Evolutionary conservation across 1,140 invertebrate genomes (phyloP), one percentile per base, ranked within the genome.

Genomic region (Hylaeus anthracinus): DNA sequence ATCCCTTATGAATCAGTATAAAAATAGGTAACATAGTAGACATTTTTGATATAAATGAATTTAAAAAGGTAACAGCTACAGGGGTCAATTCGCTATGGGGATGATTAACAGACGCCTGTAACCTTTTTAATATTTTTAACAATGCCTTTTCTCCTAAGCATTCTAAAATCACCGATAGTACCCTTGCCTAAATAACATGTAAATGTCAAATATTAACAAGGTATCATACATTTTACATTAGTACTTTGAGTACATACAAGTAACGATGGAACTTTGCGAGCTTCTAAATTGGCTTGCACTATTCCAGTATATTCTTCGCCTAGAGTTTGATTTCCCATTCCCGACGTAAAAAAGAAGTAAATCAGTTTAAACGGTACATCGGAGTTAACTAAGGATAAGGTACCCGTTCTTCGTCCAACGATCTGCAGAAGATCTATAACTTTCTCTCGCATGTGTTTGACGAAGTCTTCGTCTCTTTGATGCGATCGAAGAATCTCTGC

Each of bases 221-320:
- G 6, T 5, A 43, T 45, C n/a, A 70, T 12, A 9, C 9, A 51
- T 26, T 61, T 53, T 5, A 15, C 15, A 9, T 45, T 45, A 51
- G 1, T 72, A 61, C 5, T 60, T 75, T 10, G 15, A 53, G 14
- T 86, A 86, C 83, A 5, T 89, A 93, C 93, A 82, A 83, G 90
- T 53, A 94, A 61, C 8, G 92, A 90, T n/a, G 92, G 92, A 79
- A 93, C 79, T 83, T 81, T 89, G 4, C 69, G 71, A 61, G 83
- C 82, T 5, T 81, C 66, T 14, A 93, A 92, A 91, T 97, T 95
- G 1, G 98, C 95, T 94, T 98, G 96, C 63, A 99, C 94, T 70
- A 98, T 97, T 12, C 97, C 98, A 6, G 97, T 97, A 91, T 99
- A 99, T 91, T 99, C 98, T 95, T 99, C 98, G 0, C 98, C 98